Evolutionary conservation across 1,140 invertebrate genomes (phyloP).

Genomic region (Holotrichia oblita): DNA sequence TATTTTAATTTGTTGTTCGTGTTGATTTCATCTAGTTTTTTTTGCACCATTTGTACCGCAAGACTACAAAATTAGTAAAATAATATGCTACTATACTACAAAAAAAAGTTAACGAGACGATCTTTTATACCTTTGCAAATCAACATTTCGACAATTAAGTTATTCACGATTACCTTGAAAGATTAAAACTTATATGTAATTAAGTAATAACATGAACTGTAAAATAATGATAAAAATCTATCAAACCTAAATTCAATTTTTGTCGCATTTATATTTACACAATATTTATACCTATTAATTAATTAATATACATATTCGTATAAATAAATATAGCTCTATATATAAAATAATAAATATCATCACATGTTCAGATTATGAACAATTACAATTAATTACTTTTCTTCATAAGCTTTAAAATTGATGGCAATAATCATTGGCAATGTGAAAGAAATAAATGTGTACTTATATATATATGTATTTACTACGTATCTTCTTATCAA

Average conservation of each 20-base stretch:
- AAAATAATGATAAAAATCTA: conserved; percentile 13
- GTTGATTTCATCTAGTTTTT: no score
- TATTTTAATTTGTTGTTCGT: no score
- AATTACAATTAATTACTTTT: conserved; percentile 17
- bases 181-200: background rate
- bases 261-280: background rate
- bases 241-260: background rate
- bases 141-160: background rate
- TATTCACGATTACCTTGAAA: background rate
- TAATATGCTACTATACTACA: no score
- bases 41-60: no score
- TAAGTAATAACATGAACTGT: background rate
- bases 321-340: conserved; percentile 25
- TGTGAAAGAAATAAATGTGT: background rate
- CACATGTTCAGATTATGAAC: conserved; percentile 18
- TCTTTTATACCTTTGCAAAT: no score
- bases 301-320: background rate
- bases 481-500: conserved; percentile 3
- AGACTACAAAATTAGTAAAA: no score
- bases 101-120: no score
- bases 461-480: background rate
- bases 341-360: conserved; percentile 25
- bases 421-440: conserved; percentile 28
- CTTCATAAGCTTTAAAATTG: background rate
- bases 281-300: background rate